Percentiles rank a stretch among this genome's conserved stretches.
Evolutionary conservation across 2,888 invertebrate genomes (phyloP).

Genomic region (Anagyrus pseudococci): DNA sequence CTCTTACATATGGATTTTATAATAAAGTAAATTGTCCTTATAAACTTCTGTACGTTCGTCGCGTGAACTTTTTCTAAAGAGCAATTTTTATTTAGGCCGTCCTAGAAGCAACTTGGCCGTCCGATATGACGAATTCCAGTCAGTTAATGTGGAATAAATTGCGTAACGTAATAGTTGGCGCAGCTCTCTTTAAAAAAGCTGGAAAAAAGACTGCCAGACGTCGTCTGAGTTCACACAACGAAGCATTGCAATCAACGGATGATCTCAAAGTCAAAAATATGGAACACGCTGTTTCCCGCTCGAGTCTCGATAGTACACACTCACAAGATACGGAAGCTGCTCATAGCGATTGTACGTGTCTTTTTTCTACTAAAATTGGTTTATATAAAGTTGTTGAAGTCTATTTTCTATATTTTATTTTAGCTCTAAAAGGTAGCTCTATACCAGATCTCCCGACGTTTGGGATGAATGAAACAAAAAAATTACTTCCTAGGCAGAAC

Average conservation of each 20-base stretch:
- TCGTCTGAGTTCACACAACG: conserved; percentile 63
- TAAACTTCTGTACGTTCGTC: conserved; percentile 9
- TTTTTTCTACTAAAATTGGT: too few species aligned
- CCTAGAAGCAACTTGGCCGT: conserved; percentile 94
- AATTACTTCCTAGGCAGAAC: conserved; percentile 56
- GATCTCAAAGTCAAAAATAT: conserved; percentile 54
- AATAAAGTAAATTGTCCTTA: conserved; percentile 61
- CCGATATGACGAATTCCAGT: conserved; percentile 80
- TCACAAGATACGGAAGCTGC: conserved; percentile 59
- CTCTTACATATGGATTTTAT: conserved; percentile 94
- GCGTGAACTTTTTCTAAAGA: not conserved
- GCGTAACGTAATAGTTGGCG: conserved; percentile 88
- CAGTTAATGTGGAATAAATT: conserved; percentile 93
- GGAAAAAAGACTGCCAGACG: conserved; percentile 69
- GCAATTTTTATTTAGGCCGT: conserved; percentile 73
- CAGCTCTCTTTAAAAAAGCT: conserved; percentile 86
- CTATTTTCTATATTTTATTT: conserved; percentile 19
- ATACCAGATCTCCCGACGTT: conserved; percentile 58
- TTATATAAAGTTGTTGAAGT: not conserved
- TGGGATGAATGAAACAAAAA: conserved; percentile 53
- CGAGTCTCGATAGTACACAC: conserved; percentile 59
- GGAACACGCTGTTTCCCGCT: conserved; percentile 58
- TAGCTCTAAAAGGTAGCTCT: conserved; percentile 57
- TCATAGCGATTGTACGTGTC: conserved; percentile 56
- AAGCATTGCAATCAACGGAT: conserved; percentile 53